Percentiles rank a stretch among this genome's conserved stretches.
Conservation (phyloP, 1,140 invertebrate genomes). For the Habropoda laboriosa region DNA sequence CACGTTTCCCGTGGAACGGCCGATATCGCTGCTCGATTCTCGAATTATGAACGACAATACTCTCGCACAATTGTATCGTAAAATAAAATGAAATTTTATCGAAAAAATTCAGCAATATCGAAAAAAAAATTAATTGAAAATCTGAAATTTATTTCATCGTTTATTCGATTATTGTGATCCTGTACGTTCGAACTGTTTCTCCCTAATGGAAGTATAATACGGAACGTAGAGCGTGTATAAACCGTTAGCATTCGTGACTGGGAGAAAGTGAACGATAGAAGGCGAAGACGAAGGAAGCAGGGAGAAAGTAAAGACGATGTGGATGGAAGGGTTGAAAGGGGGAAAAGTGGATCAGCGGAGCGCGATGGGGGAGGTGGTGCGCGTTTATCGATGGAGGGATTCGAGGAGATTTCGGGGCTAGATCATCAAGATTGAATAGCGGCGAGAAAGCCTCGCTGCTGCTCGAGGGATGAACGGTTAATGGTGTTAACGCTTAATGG, state of each 20-base stretch:
- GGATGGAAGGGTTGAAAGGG: not conserved
- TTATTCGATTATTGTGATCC: no score
- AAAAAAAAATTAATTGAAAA: no score
- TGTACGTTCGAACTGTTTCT: not conserved
- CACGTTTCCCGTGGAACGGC: not conserved
- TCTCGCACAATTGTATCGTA: no score
- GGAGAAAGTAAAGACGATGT: not conserved
- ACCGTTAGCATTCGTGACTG: not conserved
- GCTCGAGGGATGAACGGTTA: not conserved
- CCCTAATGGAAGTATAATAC: no score
- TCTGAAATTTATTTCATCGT: no score
- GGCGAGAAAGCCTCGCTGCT: not conserved
- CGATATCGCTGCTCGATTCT: conserved; percentile 5
- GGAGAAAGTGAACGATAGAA: not conserved
- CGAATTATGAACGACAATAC: conserved; percentile 55
- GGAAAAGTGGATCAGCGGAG: conserved; percentile 9
- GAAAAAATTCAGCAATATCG: no score
- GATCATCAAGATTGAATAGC: not conserved
- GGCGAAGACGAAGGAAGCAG: not conserved
- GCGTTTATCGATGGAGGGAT: not conserved
- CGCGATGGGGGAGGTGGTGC: not conserved
- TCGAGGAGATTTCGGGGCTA: not conserved
- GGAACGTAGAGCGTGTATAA: not conserved
- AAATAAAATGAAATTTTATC: no score
- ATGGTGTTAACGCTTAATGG: not conserved